phyloP scores from a whole-genome alignment of 2,113 vertebrate genomes.

The Hyaena hyaena region DNA sequence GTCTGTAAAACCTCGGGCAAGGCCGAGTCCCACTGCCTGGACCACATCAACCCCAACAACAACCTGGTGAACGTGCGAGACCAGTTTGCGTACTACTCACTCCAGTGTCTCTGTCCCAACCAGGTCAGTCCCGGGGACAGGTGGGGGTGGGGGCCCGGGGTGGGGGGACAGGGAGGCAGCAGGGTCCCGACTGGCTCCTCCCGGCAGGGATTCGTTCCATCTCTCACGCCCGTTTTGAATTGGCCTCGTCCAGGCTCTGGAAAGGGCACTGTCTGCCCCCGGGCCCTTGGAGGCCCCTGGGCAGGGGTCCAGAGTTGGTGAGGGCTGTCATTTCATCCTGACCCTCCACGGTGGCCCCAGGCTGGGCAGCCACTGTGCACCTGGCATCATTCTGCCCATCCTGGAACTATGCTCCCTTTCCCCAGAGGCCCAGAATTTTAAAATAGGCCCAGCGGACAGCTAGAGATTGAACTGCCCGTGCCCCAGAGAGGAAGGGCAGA shows the following conservation, averaged over 20 bases:
- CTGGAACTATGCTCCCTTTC: not conserved
- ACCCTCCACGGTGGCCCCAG: not conserved
- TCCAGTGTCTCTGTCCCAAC: conserved; percentile 99
- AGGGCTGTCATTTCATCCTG: not conserved
- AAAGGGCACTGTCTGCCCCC: not conserved
- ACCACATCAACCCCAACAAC: conserved; percentile 99
- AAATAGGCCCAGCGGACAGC: not conserved
- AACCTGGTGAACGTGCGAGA: conserved; percentile 97
- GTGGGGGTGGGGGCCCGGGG: fast-evolving
- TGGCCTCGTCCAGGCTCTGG: not conserved
- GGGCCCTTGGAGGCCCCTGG: conserved; percentile 8
- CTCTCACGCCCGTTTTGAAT: not conserved
- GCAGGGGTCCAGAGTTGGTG: not conserved
- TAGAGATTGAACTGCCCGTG: not conserved
- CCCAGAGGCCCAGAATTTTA: conserved; percentile 28
- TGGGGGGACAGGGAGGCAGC: not conserved
- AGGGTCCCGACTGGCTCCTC: not conserved
- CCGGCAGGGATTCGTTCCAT: not conserved
- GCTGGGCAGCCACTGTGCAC: not conserved
- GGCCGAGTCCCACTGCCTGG: conserved; percentile 98
- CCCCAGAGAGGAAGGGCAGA: not conserved
- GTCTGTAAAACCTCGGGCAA: conserved; percentile 99
- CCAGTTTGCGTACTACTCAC: conserved; percentile 98
- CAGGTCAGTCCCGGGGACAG: conserved; percentile 87
- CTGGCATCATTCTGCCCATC: not conserved